Conservation (phyloP, 2,888 invertebrate genomes). For the Matsumyia berberina region DNA sequence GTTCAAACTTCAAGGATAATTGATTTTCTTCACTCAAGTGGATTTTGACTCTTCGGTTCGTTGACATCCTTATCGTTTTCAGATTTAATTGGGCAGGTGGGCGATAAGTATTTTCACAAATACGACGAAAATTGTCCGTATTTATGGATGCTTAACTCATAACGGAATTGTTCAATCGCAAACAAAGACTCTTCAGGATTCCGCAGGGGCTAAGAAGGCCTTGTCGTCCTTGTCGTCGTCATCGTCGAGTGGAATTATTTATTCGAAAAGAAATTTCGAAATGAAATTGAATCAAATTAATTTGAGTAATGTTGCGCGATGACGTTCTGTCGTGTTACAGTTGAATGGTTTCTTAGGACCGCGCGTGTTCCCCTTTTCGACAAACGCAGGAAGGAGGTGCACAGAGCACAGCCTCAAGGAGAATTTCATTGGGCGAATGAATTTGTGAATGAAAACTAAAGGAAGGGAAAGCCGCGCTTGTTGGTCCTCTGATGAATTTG, state of each 20-base stretch:
- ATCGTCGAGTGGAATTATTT: constrained; percentile 42
- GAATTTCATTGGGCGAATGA: background rate
- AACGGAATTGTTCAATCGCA: constrained; percentile 61
- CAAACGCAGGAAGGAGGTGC: background rate
- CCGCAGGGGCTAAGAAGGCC: background rate
- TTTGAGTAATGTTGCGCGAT: constrained; percentile 44
- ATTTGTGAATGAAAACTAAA: constrained; percentile 11
- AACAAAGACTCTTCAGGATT: constrained; percentile 52
- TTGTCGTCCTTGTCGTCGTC: no score
- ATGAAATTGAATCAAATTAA: constrained; percentile 69
- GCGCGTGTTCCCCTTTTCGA: constrained; percentile 15
- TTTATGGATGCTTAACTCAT: constrained; percentile 69
- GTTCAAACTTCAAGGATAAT: constrained; percentile 70
- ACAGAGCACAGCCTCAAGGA: constrained; percentile 7
- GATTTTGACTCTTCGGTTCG: constrained; percentile 44
- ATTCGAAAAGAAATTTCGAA: constrained; percentile 64
- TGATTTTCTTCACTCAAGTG: constrained; percentile 63
- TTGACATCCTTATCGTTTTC: constrained; percentile 61
- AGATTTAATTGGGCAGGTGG: constrained; percentile 73
- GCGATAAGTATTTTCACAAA: constrained; percentile 60
- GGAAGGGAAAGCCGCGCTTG: background rate
- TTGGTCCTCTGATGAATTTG: constrained; percentile 41
- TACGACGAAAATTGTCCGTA: constrained; percentile 35
- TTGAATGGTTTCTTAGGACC: constrained; percentile 49
- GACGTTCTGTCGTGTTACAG: constrained; percentile 38